phyloP scores from a whole-genome alignment of 2,888 invertebrate genomes.

The Orthosia gothica region DNA sequence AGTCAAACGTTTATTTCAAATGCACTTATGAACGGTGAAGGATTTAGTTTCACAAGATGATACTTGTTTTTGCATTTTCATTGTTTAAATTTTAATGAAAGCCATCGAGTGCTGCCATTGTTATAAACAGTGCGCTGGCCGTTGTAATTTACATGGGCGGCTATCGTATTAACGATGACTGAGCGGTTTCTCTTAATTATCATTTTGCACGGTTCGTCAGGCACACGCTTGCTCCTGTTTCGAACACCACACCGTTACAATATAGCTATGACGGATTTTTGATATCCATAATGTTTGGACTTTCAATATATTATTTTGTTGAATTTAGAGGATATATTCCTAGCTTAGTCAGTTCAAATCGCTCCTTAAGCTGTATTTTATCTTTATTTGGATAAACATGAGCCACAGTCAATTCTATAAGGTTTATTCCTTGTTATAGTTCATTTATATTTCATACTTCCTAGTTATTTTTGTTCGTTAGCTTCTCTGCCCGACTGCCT shows the following conservation, averaged over 20 bases:
- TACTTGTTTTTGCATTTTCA: constrained; percentile 73
- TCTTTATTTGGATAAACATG: constrained; percentile 21
- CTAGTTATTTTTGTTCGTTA: constrained; percentile 49
- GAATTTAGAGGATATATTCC: neutral
- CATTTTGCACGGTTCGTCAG: constrained; percentile 91
- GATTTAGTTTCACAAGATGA: constrained; percentile 55
- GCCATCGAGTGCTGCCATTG: constrained; percentile 84
- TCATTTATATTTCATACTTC: constrained; percentile 32
- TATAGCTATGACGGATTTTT: constrained; percentile 48
- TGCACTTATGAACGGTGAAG: constrained; percentile 40
- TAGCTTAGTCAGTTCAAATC: neutral
- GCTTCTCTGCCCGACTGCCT: constrained; percentile 20
- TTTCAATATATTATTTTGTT: constrained; percentile 6
- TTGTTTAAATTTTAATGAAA: constrained; percentile 86
- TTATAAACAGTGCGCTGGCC: constrained; percentile 80
- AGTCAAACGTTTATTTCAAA: constrained; percentile 17
- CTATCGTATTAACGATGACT: constrained; percentile 90
- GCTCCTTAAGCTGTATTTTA: neutral
- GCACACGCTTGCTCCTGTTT: constrained; percentile 81
- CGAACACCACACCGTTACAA: constrained; percentile 60
- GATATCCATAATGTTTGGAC: constrained; percentile 17
- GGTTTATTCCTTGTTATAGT: constrained; percentile 23
- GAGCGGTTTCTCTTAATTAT: constrained; percentile 91
- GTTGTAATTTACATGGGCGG: constrained; percentile 87
- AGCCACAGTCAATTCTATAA: constrained; percentile 7